These are phyloP conservation scores for Lamellibrachia luymesi DNA, from an alignment of 1,140 invertebrate genomes.

Conservation along the genomic window DNA sequence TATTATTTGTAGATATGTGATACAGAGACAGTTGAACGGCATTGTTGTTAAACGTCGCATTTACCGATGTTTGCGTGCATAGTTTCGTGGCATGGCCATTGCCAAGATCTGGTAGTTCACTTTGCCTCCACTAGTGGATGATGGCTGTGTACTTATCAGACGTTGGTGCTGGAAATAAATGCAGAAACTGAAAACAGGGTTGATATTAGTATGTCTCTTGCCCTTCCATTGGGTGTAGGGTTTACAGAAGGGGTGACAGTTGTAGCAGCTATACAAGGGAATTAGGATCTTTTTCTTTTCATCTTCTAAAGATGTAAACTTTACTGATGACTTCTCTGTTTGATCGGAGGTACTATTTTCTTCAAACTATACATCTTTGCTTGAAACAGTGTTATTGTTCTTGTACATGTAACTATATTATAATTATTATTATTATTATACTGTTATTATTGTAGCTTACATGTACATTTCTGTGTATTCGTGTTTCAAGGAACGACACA, in stretches of 20 bases:
- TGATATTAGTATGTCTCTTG: background rate
- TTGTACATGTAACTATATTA: background rate
- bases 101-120: background rate
- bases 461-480: background rate
- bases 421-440: background rate
- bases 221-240: background rate
- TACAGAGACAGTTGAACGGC: background rate
- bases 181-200: slow-evolving; percentile 4
- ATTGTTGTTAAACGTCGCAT: background rate
- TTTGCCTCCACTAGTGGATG: background rate
- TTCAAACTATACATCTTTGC: background rate
- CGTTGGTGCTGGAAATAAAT: background rate
- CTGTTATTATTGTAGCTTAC: background rate
- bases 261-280: background rate
- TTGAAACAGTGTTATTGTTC: background rate
- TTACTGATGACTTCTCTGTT: background rate
- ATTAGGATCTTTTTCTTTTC: background rate
- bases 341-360: background rate
- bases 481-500: background rate
- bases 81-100: background rate
- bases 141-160: background rate
- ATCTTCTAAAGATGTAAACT: slow-evolving; percentile 1
- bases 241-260: background rate
- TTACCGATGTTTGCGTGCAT: background rate
- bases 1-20: slow-evolving; percentile 6